These are phyloP conservation scores for Heterotis niloticus DNA, from an alignment of 2,113 vertebrate species.

Conservation along the genomic window DNA sequence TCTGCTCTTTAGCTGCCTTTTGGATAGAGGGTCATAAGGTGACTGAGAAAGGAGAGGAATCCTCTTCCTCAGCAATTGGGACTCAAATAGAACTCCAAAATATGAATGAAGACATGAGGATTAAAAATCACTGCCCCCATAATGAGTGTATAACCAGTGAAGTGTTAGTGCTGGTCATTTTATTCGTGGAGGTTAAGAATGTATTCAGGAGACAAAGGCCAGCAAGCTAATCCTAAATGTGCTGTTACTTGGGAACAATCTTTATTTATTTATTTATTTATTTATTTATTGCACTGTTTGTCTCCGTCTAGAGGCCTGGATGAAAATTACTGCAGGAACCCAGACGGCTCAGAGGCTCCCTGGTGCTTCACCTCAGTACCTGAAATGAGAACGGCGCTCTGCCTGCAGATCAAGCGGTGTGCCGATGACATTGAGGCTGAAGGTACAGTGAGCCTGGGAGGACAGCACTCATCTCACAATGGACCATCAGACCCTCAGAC, in stretches of 20 bases:
- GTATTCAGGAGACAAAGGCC: not conserved
- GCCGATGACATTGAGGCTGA: constrained; percentile 73
- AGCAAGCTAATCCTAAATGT: not conserved
- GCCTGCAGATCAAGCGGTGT: constrained; percentile 92
- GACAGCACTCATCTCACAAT: not conserved
- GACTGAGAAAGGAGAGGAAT: not conserved
- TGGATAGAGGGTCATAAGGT: no score
- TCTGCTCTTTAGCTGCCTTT: no score
- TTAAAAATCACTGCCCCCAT: not conserved
- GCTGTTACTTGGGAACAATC: not conserved
- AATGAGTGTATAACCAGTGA: not conserved
- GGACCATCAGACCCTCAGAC: no score
- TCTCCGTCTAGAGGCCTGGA: constrained; percentile 83
- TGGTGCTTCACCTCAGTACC: constrained; percentile 87
- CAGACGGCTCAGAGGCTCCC: constrained; percentile 88
- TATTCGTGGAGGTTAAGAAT: not conserved
- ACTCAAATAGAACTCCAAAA: no score
- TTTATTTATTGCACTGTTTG: not conserved
- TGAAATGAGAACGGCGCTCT: constrained; percentile 76
- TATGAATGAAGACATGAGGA: no score
- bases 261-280: not conserved
- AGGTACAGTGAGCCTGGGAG: constrained; percentile 58
- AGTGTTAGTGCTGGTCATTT: not conserved
- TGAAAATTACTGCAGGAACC: constrained; percentile 95
- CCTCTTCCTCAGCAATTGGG: no score